Evolutionary conservation across 2,113 vertebrate species (phyloP).

Genomic region (Triplophysa tibetana): DNA sequence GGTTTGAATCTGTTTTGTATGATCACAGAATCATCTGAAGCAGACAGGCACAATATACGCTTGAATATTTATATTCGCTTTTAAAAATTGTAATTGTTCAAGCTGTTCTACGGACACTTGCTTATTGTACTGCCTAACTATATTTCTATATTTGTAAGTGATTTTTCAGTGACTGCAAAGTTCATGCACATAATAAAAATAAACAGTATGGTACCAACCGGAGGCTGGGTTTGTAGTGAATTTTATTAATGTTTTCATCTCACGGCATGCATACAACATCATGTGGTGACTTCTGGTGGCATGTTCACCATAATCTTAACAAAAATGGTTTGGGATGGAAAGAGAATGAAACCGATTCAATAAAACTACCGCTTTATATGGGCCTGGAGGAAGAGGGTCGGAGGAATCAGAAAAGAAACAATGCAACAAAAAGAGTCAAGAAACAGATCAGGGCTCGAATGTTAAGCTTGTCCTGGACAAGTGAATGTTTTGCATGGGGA

Average conservation of each 20-base stretch:
- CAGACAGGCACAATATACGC: not conserved
- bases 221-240: not conserved
- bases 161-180: constrained; percentile 15
- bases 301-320: constrained; percentile 15
- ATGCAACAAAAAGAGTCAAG: constrained; percentile 24
- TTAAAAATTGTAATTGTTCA: too few species aligned
- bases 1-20: not conserved
- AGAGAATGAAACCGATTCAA: constrained; percentile 16
- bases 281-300: constrained; percentile 18
- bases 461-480: too few species aligned
- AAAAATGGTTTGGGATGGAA: constrained; percentile 26
- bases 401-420: constrained; percentile 17
- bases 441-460: not conserved
- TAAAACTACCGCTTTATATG: constrained; percentile 22
- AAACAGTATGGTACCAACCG: constrained; percentile 20
- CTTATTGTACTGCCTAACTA: not conserved
- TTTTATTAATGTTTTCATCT: not conserved
- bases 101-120: not conserved
- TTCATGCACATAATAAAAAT: constrained; percentile 26
- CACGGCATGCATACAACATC: constrained; percentile 7
- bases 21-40: constrained; percentile 7
- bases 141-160: constrained; percentile 5
- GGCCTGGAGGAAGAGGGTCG: not conserved
- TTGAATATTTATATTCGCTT: too few species aligned
- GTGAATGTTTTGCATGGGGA: too few species aligned